Evolutionary conservation across 2,888 invertebrate genomes (phyloP), one percentile per base, ranked within the genome.

Genomic region (Neoascia interrupta): DNA sequence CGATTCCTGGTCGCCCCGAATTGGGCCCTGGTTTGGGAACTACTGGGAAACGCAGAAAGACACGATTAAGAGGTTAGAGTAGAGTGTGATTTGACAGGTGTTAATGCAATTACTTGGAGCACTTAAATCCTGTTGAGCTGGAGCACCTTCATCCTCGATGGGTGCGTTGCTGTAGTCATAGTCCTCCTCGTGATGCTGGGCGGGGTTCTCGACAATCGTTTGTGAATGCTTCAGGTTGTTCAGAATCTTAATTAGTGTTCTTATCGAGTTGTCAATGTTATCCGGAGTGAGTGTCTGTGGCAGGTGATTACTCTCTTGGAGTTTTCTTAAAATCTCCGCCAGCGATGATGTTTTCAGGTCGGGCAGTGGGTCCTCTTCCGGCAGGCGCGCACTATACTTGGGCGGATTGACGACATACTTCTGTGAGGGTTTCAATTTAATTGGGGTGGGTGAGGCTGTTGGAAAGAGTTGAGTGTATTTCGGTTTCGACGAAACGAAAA

Each of bases 191-290:
- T 88, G 87, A 81, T 88, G 86, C 47, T 87, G 87, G 10, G 86
- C 84, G 31, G 87, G 87, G 82, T 86, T 85, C 47, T 86, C 82
- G 10, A 85, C 85, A 76, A 88, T 85, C 16, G 86, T 86, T 81
- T 89, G 88, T 0, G 87, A 86, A 75, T 86, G 83, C 79, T 93
- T 94, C 47, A 95, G 89, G 66, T 93, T 91, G 84, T 92, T 92
- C 49, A 96, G 88, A 70, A 95, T 94, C 85, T 93, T 93, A 10
- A 95, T 91, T 68, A 96, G 89, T 0, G 95, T 95, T 85, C 91
- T 92, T 79, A 96, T 94, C 47, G 95, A 95, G 74, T 93, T 92
- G 82, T 94, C 94, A 43, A 95, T 92, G 84, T 95, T 95, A 81
- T 94, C 93, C 56, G 92, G 91, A 3, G 94, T 95, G 19, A 95